Evolutionary conservation across 64 coral and sea anemone genomes (phyloP).

Genomic region (Pachyseris speciosa): DNA sequence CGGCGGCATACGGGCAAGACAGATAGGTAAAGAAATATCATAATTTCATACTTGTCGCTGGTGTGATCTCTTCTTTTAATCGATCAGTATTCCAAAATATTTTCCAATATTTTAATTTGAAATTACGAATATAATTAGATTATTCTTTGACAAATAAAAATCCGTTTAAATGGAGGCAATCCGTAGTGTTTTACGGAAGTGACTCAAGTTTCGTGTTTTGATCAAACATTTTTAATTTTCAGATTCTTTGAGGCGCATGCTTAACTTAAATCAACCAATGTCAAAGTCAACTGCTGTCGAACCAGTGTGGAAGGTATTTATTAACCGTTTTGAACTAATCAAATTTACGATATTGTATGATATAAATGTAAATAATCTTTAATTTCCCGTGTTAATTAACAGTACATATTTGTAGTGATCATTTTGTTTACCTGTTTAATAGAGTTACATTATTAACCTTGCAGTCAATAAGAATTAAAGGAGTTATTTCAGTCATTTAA

Average conservation of each 20-base stretch:
- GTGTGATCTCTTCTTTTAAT: neutral
- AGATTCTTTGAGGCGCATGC: conserved; percentile 98
- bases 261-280: conserved; percentile 92
- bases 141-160: neutral
- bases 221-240: conserved; percentile 37
- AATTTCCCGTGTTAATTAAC: neutral
- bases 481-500: too few species aligned
- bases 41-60: neutral
- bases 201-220: neutral
- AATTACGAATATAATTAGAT: neutral
- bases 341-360: neutral
- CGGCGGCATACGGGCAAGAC: conserved; percentile 91
- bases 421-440: neutral
- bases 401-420: too few species aligned
- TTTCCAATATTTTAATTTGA: neutral
- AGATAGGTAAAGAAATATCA: conserved; percentile 76
- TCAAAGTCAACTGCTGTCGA: conserved; percentile 85
- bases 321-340: too few species aligned
- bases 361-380: neutral
- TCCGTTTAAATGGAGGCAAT: neutral
- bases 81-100: neutral
- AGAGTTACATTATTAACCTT: neutral
- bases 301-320: conserved; percentile 99
- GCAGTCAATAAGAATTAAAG: too few species aligned
- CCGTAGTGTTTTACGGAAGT: neutral